These are phyloP conservation scores for Myanophis thanlyinensis DNA, from an alignment of 2,113 vertebrate species.

Conservation along the genomic window DNA sequence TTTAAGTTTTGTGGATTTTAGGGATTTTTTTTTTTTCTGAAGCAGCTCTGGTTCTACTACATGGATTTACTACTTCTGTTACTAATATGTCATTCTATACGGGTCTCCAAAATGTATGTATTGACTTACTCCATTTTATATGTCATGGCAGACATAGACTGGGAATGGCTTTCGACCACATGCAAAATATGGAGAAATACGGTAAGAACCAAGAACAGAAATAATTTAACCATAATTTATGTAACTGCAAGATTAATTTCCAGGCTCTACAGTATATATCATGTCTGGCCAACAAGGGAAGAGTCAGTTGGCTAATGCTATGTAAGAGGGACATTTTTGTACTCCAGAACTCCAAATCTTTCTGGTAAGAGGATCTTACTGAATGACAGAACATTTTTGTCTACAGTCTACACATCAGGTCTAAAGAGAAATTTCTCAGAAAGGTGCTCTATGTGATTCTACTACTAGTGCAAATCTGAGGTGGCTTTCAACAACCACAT, in stretches of 20 bases:
- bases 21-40: background rate
- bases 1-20: background rate
- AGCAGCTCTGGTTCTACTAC: accelerated
- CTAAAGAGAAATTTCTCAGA: background rate
- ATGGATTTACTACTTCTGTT: background rate
- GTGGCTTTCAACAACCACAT: background rate
- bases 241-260: background rate
- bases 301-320: background rate
- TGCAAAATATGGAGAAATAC: background rate
- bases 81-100: background rate
- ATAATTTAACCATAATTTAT: background rate
- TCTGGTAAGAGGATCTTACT: background rate
- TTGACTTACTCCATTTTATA: background rate
- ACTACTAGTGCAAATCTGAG: background rate
- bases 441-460: background rate
- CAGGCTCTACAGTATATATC: background rate
- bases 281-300: background rate
- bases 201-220: background rate
- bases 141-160: background rate
- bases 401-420: background rate
- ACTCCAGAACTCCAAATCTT: background rate
- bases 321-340: background rate
- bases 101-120: background rate
- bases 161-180: background rate
- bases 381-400: background rate